Base-by-base conservation (phyloP, 2,888 invertebrate genomes). In the Ichneumon xanthorius region DNA sequence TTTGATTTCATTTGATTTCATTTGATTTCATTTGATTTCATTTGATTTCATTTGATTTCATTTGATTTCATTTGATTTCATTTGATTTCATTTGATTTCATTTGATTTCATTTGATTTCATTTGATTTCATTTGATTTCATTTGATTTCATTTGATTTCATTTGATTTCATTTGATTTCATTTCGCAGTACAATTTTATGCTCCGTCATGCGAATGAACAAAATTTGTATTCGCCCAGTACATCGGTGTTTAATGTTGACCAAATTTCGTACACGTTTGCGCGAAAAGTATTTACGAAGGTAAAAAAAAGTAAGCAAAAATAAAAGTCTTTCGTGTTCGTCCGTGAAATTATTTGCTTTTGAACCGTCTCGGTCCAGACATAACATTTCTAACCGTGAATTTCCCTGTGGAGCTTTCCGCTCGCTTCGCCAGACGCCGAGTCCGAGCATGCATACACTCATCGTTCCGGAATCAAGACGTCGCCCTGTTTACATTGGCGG, bases 401-500 rank as follows among this genome's bases (percentile, higher is more conserved):
- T 55, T 55, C 19, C 55, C 55, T 55, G 6, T 22, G 55, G 67
- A 72, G 40, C 70, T 78, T 68, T 79, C 6, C 37, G 19, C 22
- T 14, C 61, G 16, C 37, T 14, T 6, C 73, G 65, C 33, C n/a
- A 58, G 73, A 37, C 67, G 50, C 5, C 19, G 78, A 68, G 78
- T 79, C 70, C 37, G 37, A 7, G 7, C 37, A 37, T 73, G 63
- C 72, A 78, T 73, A 48, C 75, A 67, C 73, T 70, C 68, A n/a
- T 53, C 75, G 63, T 71, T 61, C 70, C 53, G 45, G 58, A 75
- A 83, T 63, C 73, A 70, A 68, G 75, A 75, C 61, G 30, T 40
- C 50, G 53, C 45, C 55, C 79, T 76, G 63, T 75, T 70, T 79
- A 65, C 83, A 71, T 26, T 63, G 55, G 22, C 40, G 63, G 76